phyloP scores from a whole-genome alignment of 1,140 invertebrate genomes.

The Lepidurus couesii region DNA sequence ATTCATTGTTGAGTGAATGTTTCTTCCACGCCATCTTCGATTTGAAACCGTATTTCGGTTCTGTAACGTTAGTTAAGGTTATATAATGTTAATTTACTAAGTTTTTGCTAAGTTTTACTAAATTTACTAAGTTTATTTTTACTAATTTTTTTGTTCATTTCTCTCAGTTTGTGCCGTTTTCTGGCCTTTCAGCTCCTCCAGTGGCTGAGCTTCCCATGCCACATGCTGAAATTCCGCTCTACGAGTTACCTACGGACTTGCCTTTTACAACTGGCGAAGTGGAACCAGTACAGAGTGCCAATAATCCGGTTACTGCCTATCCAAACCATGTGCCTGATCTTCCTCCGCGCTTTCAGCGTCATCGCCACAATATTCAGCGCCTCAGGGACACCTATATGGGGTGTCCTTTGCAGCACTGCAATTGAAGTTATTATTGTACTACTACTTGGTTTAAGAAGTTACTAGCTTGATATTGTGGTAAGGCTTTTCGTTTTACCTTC shows the following conservation, averaged over 20 bases:
- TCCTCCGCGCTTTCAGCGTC: background rate
- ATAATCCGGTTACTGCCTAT: background rate
- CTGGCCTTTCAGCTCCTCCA: background rate
- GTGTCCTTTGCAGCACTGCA: background rate
- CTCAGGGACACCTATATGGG: background rate
- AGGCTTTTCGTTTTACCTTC: background rate
- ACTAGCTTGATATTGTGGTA: background rate
- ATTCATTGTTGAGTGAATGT: no score
- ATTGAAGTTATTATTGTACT: background rate
- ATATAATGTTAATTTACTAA: background rate
- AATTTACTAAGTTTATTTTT: background rate
- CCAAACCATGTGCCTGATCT: background rate
- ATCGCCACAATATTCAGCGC: background rate
- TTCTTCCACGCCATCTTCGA: no score
- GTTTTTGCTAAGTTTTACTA: background rate
- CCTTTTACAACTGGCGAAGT: background rate
- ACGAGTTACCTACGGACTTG: background rate
- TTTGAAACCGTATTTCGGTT: no score
- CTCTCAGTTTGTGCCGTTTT: background rate
- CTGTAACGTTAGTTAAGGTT: background rate
- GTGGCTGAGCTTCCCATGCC: background rate
- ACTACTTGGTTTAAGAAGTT: background rate
- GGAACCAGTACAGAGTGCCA: background rate
- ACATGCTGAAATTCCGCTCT: background rate
- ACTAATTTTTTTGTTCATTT: background rate